Conservation (phyloP, 1,140 invertebrate species). For the Phortica variegata region DNA sequence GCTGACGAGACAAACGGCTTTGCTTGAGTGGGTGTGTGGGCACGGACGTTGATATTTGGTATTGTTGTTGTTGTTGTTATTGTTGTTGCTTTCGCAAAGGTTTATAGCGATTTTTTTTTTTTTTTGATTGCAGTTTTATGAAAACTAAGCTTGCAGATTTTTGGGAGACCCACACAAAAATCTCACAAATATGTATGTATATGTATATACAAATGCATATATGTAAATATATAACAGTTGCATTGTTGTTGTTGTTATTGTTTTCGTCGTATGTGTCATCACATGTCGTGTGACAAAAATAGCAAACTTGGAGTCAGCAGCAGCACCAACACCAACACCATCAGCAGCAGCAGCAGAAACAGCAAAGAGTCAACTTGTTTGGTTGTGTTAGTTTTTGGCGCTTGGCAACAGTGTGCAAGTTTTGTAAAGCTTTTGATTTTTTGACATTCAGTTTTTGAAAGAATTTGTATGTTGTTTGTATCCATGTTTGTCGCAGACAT, state of each 20-base stretch:
- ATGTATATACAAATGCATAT: slow-evolving; percentile 15
- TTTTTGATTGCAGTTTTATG: slow-evolving; percentile 17
- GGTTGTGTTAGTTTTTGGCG: slow-evolving; percentile 8
- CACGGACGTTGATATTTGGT: slow-evolving; percentile 39
- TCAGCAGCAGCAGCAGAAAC: slow-evolving; percentile 4
- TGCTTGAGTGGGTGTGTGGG: slow-evolving; percentile 10
- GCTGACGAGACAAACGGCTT: slow-evolving; percentile 41
- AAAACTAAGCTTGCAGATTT: too few relatives aligned
- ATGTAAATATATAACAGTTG: slow-evolving; percentile 16
- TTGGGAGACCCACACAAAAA: too few relatives aligned
- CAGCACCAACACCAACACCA: not conserved
- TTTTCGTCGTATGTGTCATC: slow-evolving; percentile 30
- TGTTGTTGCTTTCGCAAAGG: slow-evolving; percentile 11
- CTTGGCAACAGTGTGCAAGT: slow-evolving; percentile 51
- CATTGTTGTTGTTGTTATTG: slow-evolving; percentile 31
- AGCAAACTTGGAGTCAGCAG: slow-evolving; percentile 13
- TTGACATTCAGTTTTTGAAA: slow-evolving; percentile 34
- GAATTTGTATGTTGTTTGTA: slow-evolving; percentile 17
- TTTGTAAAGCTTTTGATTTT: slow-evolving; percentile 55
- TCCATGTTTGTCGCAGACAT: slow-evolving; percentile 29
- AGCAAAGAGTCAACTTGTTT: not conserved
- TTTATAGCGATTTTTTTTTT: slow-evolving; percentile 42
- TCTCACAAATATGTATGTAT: not conserved
- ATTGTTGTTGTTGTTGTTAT: slow-evolving; percentile 42
- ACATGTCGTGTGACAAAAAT: slow-evolving; percentile 31